These are phyloP conservation scores for Matsumyia berberina DNA, from an alignment of 2,888 invertebrate species.

Conservation along the genomic window DNA sequence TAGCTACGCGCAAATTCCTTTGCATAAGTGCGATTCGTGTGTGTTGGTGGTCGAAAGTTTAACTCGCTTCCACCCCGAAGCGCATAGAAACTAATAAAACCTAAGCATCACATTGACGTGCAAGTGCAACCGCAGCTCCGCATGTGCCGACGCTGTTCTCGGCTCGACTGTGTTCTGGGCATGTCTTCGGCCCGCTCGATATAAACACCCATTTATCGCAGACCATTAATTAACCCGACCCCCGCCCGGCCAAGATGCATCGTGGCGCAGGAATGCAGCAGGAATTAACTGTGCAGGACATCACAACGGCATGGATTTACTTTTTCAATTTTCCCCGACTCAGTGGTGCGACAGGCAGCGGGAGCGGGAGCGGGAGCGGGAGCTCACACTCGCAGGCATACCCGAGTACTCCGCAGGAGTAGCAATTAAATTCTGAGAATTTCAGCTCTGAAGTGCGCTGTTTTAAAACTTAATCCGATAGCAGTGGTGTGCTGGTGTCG, in stretches of 20 bases:
- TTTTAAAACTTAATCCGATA: slow-evolving; percentile 69
- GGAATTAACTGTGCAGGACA: slow-evolving; percentile 70
- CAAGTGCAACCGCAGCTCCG: neutral
- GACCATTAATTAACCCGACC: slow-evolving; percentile 69
- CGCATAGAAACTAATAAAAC: slow-evolving; percentile 44
- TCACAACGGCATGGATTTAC: slow-evolving; percentile 65
- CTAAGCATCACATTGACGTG: slow-evolving; percentile 44
- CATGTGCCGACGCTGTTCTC: slow-evolving; percentile 13
- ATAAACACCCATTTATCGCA: slow-evolving; percentile 73
- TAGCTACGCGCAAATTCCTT: slow-evolving; percentile 55
- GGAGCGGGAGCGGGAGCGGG: too few species aligned
- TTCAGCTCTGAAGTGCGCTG: slow-evolving; percentile 42
- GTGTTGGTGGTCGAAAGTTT: slow-evolving; percentile 35
- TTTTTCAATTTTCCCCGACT: slow-evolving; percentile 68
- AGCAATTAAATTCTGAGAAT: slow-evolving; percentile 73
- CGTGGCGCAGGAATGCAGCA: slow-evolving; percentile 31
- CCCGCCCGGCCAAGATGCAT: slow-evolving; percentile 17
- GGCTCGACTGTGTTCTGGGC: slow-evolving; percentile 32
- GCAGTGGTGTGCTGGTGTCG: slow-evolving; percentile 30
- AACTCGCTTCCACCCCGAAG: slow-evolving; percentile 6
- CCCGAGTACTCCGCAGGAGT: slow-evolving; percentile 60
- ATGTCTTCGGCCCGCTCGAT: slow-evolving; percentile 57
- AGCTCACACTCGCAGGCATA: slow-evolving; percentile 12
- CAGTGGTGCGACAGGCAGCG: too few species aligned
- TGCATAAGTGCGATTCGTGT: slow-evolving; percentile 36